A percentile compares a stretch with the other conserved stretches of the same genome.
Evolutionary conservation across 2,797 vertebrate genomes (phyloP).

Genomic region (Anomalospiza imberbis): DNA sequence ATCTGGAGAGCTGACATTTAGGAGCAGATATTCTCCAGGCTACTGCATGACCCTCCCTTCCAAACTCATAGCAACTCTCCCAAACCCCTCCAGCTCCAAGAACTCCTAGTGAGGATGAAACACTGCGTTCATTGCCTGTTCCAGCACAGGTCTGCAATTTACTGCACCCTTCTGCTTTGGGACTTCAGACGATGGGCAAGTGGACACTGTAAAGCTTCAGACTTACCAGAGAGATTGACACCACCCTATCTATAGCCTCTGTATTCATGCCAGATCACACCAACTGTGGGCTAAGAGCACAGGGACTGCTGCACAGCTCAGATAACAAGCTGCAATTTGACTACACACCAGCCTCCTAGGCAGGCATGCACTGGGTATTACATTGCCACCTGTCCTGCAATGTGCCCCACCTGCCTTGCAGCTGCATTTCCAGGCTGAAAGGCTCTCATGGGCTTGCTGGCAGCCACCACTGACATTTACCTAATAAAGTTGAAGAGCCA

Average conservation of each 20-base stretch:
- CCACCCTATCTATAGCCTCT: background rate
- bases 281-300: background rate
- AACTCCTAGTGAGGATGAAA: background rate
- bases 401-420: background rate
- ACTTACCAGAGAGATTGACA: background rate
- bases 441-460: rapidly evolving
- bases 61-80: background rate
- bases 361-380: rapidly evolving
- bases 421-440: background rate
- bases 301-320: background rate
- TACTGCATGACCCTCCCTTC: background rate
- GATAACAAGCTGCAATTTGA: background rate
- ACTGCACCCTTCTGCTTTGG: background rate
- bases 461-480: background rate
- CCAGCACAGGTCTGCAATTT: background rate
- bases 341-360: background rate
- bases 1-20: background rate
- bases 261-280: background rate
- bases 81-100: background rate
- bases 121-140: background rate
- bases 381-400: background rate
- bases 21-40: background rate
- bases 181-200: background rate
- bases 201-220: background rate
- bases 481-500: background rate